phyloP scores from a whole-genome alignment of 2,113 vertebrate genomes.

The Pedetes capensis region DNA sequence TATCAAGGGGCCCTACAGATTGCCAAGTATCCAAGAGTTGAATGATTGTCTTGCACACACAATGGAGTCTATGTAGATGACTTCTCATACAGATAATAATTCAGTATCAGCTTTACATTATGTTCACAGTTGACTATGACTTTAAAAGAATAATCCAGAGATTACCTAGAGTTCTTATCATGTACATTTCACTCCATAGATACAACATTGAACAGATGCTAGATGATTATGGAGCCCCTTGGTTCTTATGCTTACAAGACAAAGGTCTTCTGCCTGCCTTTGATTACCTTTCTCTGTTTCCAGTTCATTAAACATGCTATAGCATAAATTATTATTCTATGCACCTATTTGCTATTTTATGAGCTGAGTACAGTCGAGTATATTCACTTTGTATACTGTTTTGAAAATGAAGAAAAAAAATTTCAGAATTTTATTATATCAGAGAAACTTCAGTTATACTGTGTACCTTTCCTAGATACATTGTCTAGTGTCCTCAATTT shows the following conservation, averaged over 20 bases:
- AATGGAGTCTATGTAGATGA: background rate
- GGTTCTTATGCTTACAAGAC: constrained; percentile 82
- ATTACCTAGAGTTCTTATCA: constrained; percentile 97
- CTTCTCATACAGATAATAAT: background rate
- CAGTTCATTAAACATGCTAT: background rate
- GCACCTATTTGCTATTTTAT: background rate
- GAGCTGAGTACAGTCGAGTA: background rate
- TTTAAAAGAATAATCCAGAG: constrained; percentile 95
- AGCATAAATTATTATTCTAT: background rate
- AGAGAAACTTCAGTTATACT: background rate
- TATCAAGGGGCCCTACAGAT: background rate
- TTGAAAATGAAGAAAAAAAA: background rate
- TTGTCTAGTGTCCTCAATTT: background rate
- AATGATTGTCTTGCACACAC: too few species aligned
- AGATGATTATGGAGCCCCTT: constrained; percentile 96
- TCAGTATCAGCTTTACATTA: constrained; percentile 96
- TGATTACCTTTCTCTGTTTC: background rate
- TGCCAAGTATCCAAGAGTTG: background rate
- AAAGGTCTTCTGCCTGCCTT: background rate
- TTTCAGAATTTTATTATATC: background rate
- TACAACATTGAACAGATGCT: constrained; percentile 98
- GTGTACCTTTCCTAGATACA: background rate
- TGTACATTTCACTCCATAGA: constrained; percentile 98
- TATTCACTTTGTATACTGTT: background rate
- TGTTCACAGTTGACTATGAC: constrained; percentile 97